Percentiles rank a stretch among this genome's conserved stretches.
Evolutionary conservation across 2,113 vertebrate species (phyloP).

Genomic region (Danionella cerebrum): DNA sequence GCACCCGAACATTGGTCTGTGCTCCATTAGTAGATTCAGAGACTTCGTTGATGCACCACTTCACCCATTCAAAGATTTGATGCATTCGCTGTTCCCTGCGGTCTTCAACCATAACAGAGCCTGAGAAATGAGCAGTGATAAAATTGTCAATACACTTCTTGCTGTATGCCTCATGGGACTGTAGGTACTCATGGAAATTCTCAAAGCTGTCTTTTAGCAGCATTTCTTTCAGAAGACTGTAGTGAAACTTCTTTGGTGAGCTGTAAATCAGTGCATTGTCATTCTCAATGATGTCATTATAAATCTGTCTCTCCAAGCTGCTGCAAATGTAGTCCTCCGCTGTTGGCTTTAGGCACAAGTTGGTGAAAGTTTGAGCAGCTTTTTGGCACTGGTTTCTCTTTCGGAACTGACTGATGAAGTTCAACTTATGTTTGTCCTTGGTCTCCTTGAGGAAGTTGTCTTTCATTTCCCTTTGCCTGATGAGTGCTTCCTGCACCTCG

Average conservation of each 20-base stretch:
- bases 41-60: slow-evolving; percentile 39
- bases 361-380: slow-evolving; percentile 47
- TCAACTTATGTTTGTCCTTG: slow-evolving; percentile 33
- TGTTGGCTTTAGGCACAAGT: slow-evolving; percentile 53
- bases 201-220: slow-evolving; percentile 52
- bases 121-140: slow-evolving; percentile 45
- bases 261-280: slow-evolving; percentile 31
- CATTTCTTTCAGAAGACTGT: slow-evolving; percentile 51
- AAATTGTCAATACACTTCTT: slow-evolving; percentile 46
- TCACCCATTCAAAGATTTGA: slow-evolving; percentile 51
- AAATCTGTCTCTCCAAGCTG: slow-evolving; percentile 44
- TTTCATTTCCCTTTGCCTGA: slow-evolving; percentile 37
- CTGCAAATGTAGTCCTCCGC: slow-evolving; percentile 48
- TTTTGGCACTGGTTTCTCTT: slow-evolving; percentile 58
- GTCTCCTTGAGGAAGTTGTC: slow-evolving; percentile 41
- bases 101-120: slow-evolving; percentile 35
- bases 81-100: slow-evolving; percentile 50
- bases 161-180: slow-evolving; percentile 45
- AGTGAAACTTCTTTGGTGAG: slow-evolving; percentile 47
- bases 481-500: slow-evolving; percentile 45
- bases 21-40: slow-evolving; percentile 32
- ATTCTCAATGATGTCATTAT: slow-evolving; percentile 45
- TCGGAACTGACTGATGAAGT: slow-evolving; percentile 55
- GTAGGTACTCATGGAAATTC: slow-evolving; percentile 51
- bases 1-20: slow-evolving; percentile 41